Evolutionary conservation across 2,888 invertebrate species (phyloP), one percentile per base, ranked within the genome.

Genomic region (Chorisops tibialis): DNA sequence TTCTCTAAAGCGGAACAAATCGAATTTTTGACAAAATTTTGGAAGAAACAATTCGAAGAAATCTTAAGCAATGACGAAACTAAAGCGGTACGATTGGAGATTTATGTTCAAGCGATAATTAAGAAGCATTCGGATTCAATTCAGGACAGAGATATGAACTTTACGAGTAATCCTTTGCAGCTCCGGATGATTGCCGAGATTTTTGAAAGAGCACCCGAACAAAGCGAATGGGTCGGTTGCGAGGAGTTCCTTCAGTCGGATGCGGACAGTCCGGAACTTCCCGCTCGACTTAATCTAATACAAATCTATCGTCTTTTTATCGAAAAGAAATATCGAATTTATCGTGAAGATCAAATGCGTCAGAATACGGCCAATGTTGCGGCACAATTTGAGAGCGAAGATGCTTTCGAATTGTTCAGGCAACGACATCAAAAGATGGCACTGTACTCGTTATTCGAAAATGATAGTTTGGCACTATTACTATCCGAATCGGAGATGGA

Each of bases 101-200:
- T 18, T 16, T 56, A 56, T 18, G 45, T 45, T 2, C 9, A 24
- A 6, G 22, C 56, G 1, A 39, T 56, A 7, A 24, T 56, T 1
- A 14, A 56, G 16, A 56, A 45, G 19, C 45, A 56, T 11, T 41
- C 30, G 18, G 43, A 30, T 9, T 43, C 30, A 3, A 43, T 56
- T 21, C 7, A 30, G 3, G 45, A 45, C 11, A 24, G 30, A 19
- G 18, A 22, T n/a, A 30, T 22, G 39, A 24, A 59, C 12, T 41
- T 59, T 24, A 41, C 49, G 5, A 49, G 49, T 2, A 48, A 49
- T 9, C 59, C 59, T 14, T 41, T 59, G 39, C 59, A 59, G 22
- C 18, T 39, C 11, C 18, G 41, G 14, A 9, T 59, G 38, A 22
- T 59, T 6, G 59, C 59, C 4, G 49, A 59, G 24, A 30, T 49